Evolutionary conservation across 2,888 invertebrate genomes (phyloP).

Genomic region (Scaptomyza parva): DNA sequence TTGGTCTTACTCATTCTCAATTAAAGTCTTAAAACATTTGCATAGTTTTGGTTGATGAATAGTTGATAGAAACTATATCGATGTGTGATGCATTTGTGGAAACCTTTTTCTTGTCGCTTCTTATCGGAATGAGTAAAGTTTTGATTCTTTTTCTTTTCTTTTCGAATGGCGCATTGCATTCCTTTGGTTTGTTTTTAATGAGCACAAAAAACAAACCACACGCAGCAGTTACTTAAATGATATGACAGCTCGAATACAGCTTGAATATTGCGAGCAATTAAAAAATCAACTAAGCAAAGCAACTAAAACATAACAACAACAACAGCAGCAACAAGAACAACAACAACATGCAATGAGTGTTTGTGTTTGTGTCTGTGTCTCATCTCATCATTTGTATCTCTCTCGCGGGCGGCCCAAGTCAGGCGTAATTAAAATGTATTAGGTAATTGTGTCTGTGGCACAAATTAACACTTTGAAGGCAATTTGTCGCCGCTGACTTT

Average conservation of each 20-base stretch:
- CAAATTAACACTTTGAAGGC: constrained; percentile 74
- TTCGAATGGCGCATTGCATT: constrained; percentile 56
- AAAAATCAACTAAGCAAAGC: constrained; percentile 28
- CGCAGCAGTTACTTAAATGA: constrained; percentile 45
- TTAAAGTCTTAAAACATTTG: neutral
- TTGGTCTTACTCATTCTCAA: neutral
- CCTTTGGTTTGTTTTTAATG: constrained; percentile 42
- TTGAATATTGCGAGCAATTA: constrained; percentile 56
- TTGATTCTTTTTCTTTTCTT: no score
- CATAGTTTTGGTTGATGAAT: neutral
- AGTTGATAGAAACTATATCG: no score
- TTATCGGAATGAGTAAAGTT: constrained; percentile 20
- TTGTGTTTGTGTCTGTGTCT: constrained; percentile 13
- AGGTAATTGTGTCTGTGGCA: constrained; percentile 79
- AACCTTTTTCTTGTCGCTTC: neutral
- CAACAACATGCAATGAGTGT: constrained; percentile 11
- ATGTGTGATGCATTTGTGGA: constrained; percentile 10
- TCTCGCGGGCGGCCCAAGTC: constrained; percentile 51
- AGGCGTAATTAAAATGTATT: constrained; percentile 74
- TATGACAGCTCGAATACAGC: constrained; percentile 56
- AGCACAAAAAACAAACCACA: constrained; percentile 35
- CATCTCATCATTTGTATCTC: constrained; percentile 46
- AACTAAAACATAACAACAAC: constrained; percentile 17
- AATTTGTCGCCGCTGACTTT: constrained; percentile 68
- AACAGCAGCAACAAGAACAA: neutral